These are phyloP conservation scores for Spilosoma lubricipeda DNA, from an alignment of 2,888 invertebrate species.

Conservation along the genomic window DNA sequence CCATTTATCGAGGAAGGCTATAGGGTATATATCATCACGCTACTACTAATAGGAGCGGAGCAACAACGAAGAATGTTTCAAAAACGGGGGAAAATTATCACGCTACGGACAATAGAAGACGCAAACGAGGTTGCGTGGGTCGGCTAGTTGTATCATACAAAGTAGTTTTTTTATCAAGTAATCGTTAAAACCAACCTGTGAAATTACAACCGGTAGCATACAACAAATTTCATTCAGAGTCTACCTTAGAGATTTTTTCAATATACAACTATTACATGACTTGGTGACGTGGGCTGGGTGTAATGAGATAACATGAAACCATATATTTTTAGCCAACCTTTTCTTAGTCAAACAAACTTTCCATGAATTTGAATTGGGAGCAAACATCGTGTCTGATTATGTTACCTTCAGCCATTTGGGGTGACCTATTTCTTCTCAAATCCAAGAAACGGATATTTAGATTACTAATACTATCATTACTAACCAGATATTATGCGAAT, in stretches of 20 bases:
- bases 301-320: constrained; percentile 30
- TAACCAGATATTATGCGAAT: constrained; percentile 20
- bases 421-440: constrained; percentile 62
- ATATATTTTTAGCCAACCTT: constrained; percentile 11
- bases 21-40: too few species aligned
- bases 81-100: too few species aligned
- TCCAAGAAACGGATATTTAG: constrained; percentile 31
- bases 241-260: constrained; percentile 11
- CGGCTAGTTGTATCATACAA: too few species aligned
- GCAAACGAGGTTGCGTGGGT: too few species aligned
- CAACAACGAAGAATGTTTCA: too few species aligned
- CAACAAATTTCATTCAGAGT: constrained; percentile 28
- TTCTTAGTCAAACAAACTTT: constrained; percentile 42
- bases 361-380: constrained; percentile 59
- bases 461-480: constrained; percentile 26
- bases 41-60: too few species aligned
- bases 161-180: constrained; percentile 33
- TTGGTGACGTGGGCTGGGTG: constrained; percentile 30
- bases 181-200: constrained; percentile 22
- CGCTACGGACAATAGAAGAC: too few species aligned
- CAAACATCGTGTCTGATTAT: constrained; percentile 58
- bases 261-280: constrained; percentile 19
- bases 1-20: too few species aligned
- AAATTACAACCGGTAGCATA: constrained; percentile 19
- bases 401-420: constrained; percentile 66